Evolutionary conservation across 2,888 invertebrate genomes (phyloP).

Genomic region (Lamellibrachia satsuma): DNA sequence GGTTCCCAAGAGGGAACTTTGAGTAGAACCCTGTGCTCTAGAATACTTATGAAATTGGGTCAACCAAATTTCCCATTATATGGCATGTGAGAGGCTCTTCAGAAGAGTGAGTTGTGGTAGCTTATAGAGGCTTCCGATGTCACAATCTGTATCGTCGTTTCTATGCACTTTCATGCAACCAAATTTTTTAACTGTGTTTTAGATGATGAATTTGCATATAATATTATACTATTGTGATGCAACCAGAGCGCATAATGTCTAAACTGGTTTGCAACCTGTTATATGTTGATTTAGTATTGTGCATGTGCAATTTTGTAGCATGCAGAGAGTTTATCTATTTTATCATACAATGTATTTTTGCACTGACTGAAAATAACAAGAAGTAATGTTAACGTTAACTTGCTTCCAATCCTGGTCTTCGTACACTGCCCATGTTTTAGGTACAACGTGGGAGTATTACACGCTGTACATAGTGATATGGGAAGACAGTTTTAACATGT

Average conservation of each 20-base stretch:
- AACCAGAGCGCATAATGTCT: neutral
- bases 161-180: neutral
- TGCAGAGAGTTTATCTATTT: conserved; percentile 17
- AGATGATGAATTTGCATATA: neutral
- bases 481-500: neutral
- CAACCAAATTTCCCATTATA: neutral
- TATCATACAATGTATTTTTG: conserved; percentile 7
- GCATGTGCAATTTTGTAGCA: neutral
- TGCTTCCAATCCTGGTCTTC: neutral
- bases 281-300: neutral
- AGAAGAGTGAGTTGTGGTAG: neutral
- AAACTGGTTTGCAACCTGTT: neutral
- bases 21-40: no score
- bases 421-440: neutral
- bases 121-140: neutral
- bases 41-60: neutral
- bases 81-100: neutral
- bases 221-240: neutral
- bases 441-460: neutral
- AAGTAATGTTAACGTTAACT: neutral
- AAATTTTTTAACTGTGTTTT: neutral
- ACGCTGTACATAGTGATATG: neutral
- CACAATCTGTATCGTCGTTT: neutral
- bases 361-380: neutral
- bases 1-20: neutral